phyloP scores from a whole-genome alignment of 2,797 vertebrate species.

The Periparus ater region DNA sequence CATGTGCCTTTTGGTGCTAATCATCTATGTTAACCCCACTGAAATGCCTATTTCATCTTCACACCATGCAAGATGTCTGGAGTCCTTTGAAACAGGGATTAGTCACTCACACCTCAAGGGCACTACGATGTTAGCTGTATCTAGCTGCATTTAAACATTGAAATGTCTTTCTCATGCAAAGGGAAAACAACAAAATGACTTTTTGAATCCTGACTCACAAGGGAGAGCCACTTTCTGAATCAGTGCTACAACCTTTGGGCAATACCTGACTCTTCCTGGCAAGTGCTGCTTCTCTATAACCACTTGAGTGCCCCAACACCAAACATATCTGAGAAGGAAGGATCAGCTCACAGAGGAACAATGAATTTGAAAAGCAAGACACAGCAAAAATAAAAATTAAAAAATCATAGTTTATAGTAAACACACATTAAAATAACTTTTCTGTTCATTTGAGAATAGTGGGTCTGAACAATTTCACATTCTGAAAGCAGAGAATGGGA shows the following conservation, averaged over 20 bases:
- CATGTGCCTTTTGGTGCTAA: not conserved
- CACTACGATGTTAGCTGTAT: not conserved
- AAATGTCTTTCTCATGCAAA: not conserved
- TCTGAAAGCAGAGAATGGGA: not conserved
- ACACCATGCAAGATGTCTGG: not conserved
- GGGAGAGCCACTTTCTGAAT: not conserved
- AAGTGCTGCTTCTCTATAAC: not conserved
- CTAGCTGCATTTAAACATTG: not conserved
- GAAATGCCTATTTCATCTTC: not conserved
- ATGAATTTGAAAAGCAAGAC: not conserved
- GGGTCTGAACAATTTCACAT: not conserved
- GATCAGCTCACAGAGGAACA: not conserved
- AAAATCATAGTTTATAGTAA: not conserved
- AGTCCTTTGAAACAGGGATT: not conserved
- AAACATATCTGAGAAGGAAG: not conserved
- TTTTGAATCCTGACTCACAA: not conserved
- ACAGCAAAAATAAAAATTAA: not conserved
- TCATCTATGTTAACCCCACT: not conserved
- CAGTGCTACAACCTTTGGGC: not conserved
- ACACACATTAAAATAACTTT: not conserved
- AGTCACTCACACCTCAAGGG: not conserved
- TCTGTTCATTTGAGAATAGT: not conserved
- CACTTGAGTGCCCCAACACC: not conserved
- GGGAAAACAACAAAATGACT: not conserved
- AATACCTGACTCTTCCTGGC: not conserved